Evolutionary conservation across 2,888 invertebrate species (phyloP), one percentile per base, ranked within the genome.

Genomic region (Allolobophora icterica): DNA sequence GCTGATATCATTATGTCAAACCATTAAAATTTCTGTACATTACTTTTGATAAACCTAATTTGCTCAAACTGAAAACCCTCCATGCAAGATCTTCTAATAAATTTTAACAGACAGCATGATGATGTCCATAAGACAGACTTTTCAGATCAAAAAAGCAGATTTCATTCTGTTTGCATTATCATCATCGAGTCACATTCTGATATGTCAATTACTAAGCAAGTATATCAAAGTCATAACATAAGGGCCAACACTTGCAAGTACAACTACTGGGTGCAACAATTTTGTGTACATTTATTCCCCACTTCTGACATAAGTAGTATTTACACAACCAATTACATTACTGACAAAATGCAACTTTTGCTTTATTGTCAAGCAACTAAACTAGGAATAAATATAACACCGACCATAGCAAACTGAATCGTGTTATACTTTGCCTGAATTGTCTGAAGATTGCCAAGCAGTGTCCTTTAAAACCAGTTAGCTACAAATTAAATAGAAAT

Each of bases 401-500:
- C 71, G 71, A 71, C 71, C 71, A 71, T 71, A 71, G 71, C 71
- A 71, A 71, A 11, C 71, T 71, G 71, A n/a, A 71, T 71, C 71
- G 8, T 71, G 71, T 71, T 71, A 71, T 71, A 71, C 71, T 71
- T 71, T 71, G 71, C 71, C 71, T 71, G 71, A 71, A 71, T 71
- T 71, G n/a, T 71, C 71, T 71, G 71, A 71, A 71, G 71, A 71
- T 71, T 71, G 30, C 6, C 71, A 71, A 71, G n/a, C 71, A 71
- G 30, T 71, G 19, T 45, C 19, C 71, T 71, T 71, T 71, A 71
- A 71, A 6, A 71, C 71, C 71, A 71, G 71, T 71, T 71, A 71
- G 71, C 71, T 71, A 71, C 71, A 87, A 87, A 87, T 87, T 34
- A 87, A 87, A 87, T 17, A 87, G 87, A 87, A 35, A 87, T 87